These are phyloP conservation scores for Pangasius krempfi DNA, from an alignment of 2,797 vertebrate genomes.

Conservation along the genomic window DNA sequence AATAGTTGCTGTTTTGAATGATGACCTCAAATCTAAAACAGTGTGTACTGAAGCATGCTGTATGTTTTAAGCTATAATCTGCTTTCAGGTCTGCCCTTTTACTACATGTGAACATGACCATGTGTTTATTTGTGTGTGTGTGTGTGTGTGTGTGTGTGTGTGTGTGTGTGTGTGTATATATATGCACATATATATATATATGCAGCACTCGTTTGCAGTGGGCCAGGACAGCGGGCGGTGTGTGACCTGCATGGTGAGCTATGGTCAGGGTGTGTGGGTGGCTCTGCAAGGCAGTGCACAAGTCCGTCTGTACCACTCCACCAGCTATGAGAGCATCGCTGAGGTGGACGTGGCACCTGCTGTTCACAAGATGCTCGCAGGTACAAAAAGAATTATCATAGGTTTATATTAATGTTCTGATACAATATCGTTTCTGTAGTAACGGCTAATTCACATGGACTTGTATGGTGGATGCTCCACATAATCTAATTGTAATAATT, in stretches of 20 bases:
- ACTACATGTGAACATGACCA: not conserved
- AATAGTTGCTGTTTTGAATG: not conserved
- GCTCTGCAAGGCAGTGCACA: slow-evolving; percentile 92
- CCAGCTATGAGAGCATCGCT: slow-evolving; percentile 88
- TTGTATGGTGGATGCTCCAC: not conserved
- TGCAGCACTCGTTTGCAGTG: slow-evolving; percentile 88
- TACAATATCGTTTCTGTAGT: not conserved
- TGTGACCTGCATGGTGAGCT: slow-evolving; percentile 92
- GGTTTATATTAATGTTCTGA: not conserved
- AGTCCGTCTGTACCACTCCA: slow-evolving; percentile 89
- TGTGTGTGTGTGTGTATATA: not conserved
- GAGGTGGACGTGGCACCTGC: slow-evolving; percentile 95
- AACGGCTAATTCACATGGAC: not conserved
- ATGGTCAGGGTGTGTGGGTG: slow-evolving; percentile 89
- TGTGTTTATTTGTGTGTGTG: not conserved
- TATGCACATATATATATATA: not conserved
- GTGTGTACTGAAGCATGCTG: not conserved
- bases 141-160: not conserved
- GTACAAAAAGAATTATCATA: slow-evolving; percentile 64
- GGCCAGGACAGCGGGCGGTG: slow-evolving; percentile 89
- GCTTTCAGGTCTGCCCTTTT: not conserved
- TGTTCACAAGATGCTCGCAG: slow-evolving; percentile 97
- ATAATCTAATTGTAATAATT: not conserved
- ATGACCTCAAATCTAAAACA: not conserved
- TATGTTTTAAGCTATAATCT: not conserved